Evolutionary conservation across 2,113 vertebrate species (phyloP).

Genomic region (Microtus montanus): DNA sequence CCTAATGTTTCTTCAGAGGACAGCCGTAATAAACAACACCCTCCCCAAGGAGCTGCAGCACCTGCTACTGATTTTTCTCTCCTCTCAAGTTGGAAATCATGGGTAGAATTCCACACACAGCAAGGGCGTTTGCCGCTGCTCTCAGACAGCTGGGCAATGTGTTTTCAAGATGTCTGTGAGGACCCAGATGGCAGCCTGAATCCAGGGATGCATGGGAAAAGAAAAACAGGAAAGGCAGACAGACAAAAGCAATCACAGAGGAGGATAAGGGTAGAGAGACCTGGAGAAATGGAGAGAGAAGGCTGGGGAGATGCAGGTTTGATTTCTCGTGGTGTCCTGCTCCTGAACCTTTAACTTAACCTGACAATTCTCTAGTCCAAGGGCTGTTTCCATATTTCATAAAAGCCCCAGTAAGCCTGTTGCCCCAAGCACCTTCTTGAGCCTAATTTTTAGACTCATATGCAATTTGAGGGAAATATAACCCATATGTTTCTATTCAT

Average conservation of each 20-base stretch:
- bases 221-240: not conserved
- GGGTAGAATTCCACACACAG: conserved; percentile 60
- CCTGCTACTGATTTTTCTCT: conserved; percentile 74
- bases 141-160: conserved; percentile 68
- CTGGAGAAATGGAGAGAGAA: not conserved
- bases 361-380: not conserved
- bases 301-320: not conserved
- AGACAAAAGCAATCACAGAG: not conserved
- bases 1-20: conserved; percentile 44
- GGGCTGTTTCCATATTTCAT: not conserved
- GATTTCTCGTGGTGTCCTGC: not conserved
- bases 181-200: conserved; percentile 49
- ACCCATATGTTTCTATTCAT: conserved; percentile 67
- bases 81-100: conserved; percentile 46
- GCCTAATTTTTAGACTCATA: conserved; percentile 64
- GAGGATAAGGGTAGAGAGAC: not conserved
- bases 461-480: conserved; percentile 52
- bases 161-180: conserved; percentile 59
- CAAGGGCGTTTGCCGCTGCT: conserved; percentile 31
- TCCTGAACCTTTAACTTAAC: not conserved
- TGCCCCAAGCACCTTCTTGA: conserved; percentile 37
- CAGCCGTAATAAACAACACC: conserved; percentile 53
- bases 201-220: not conserved
- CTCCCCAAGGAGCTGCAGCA: conserved; percentile 45
- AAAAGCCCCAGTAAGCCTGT: conserved; percentile 28